Conservation (phyloP, 2,113 vertebrate genomes). For the Notarius quadriscutis region DNA sequence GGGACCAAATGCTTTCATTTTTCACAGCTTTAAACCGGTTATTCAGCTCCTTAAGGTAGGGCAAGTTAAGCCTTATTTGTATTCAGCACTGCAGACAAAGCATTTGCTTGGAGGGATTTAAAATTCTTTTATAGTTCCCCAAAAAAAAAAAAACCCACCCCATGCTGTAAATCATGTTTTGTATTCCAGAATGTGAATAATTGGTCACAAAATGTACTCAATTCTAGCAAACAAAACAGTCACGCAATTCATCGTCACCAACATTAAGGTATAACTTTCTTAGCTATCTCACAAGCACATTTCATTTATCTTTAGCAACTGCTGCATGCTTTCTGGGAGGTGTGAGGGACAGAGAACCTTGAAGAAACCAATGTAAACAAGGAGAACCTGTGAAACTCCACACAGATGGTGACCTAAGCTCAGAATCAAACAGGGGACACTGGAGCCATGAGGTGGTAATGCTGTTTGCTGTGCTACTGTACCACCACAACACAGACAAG, state of each 20-base stretch:
- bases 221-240: not conserved
- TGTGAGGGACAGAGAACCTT: not conserved
- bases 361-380: not conserved
- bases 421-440: not conserved
- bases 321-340: not conserved
- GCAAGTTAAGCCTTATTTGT: not conserved
- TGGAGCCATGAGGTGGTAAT: not conserved
- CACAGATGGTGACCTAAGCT: not conserved
- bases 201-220: not conserved
- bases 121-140: not conserved
- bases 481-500: not conserved
- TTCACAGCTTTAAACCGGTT: not conserved
- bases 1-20: not conserved
- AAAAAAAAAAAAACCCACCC: not conserved
- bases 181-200: not conserved
- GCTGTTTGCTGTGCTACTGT: not conserved
- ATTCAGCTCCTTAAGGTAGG: not conserved
- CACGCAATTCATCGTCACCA: not conserved
- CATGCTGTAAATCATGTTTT: not conserved
- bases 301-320: not conserved
- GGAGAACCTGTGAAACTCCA: not conserved
- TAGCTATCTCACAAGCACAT: not conserved
- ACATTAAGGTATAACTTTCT: not conserved
- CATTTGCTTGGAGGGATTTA: not conserved
- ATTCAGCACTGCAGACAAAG: not conserved